These are phyloP conservation scores for Phaethornis superciliosus DNA, from an alignment of 2,113 vertebrate species.

Conservation along the genomic window DNA sequence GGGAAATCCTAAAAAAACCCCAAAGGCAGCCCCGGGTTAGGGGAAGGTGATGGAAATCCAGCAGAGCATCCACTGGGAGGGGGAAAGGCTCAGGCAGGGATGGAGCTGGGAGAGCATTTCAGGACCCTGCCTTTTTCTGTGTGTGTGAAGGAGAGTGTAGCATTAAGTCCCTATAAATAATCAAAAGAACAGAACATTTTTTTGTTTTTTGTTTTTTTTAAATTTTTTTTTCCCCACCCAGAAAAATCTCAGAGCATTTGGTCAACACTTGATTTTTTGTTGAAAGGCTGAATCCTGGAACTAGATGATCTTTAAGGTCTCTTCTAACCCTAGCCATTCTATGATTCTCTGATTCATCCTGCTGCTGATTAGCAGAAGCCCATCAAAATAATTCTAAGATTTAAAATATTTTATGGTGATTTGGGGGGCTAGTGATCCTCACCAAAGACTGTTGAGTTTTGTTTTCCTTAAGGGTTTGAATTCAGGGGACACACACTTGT, in stretches of 20 bases:
- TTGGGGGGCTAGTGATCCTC: neutral
- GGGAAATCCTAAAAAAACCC: no score
- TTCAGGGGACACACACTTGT: neutral
- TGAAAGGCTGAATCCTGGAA: neutral
- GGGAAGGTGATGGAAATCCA: neutral
- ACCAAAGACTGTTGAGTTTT: neutral
- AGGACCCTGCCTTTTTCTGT: accelerated
- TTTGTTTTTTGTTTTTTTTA: neutral
- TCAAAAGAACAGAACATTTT: neutral
- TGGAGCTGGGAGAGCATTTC: neutral
- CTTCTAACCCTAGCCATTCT: no score
- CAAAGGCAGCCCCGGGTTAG: neutral
- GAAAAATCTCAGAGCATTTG: neutral
- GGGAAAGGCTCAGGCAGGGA: neutral
- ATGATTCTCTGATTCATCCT: neutral
- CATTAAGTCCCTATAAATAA: neutral
- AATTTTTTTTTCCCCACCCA: neutral
- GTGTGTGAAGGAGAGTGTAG: accelerated
- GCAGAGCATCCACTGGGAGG: neutral
- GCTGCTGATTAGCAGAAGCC: neutral
- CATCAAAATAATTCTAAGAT: neutral
- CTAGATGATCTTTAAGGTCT: no score
- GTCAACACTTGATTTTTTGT: neutral
- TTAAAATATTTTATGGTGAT: neutral
- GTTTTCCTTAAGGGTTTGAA: neutral